Base-by-base conservation (phyloP, 1,140 invertebrate genomes). In the Berghia stephanieae region DNA sequence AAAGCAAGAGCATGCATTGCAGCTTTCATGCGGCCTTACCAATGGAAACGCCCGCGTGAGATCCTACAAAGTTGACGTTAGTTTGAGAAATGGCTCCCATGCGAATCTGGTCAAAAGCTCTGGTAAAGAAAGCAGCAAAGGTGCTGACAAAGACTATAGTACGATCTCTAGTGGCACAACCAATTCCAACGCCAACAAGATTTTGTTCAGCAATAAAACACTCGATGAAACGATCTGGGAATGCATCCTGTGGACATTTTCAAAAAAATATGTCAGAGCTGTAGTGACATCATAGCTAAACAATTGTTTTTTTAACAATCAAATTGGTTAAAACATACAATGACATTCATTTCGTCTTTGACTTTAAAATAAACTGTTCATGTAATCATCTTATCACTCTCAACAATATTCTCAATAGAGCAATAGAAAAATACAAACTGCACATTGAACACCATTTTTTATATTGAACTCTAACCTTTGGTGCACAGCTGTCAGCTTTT, bases 151-250 rank as follows among this genome's bases (percentile, higher is more conserved):
- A 99, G 6, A 96, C 93, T 57, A 99, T 93, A 13, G 95, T 94
- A 73, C 97, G 92, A 85, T 96, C 93, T 80, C 97, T 92, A 85
- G 96, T 97, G 60, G 94, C 94, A 81, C 87, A 87, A 42, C 98
- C 98, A 83, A 98, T 96, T 0, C 95, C 98, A 77, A 99, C 96
- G 55, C 98, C 97, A 81, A 98, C 96, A 82, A 98, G 89, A 90
- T 98, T 99, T 91, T 99, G 98, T 89, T 99, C 98, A 72, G 98
- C 98, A 86, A 99, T 99, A 90, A 95, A 99, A 89, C 98, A 98
- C 90, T 99, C 98, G 76, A 99, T 93, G 89, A 96, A 98, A 80
- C 96, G 93, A 3, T 93, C 91, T 6, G 92, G 92, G 78, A 88
- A 90, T 49, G 86, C 89, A 85, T 86, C 83, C 88, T 89, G 79